Conservation (phyloP, 2,888 invertebrate species). For the Oithona nana region DNA sequence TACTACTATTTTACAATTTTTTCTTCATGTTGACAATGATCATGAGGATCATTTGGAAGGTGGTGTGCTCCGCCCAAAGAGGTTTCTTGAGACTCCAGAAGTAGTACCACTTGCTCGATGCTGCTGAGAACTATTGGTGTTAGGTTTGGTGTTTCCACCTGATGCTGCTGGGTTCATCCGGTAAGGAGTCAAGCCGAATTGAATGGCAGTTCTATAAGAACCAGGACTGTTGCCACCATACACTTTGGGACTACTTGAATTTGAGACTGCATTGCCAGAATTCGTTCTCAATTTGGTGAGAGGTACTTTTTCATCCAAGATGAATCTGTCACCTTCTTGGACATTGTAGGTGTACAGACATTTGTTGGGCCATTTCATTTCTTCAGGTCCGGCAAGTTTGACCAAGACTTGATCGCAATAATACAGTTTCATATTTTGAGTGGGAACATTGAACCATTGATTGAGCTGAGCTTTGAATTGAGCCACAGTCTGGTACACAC, state of each 20-base stretch:
- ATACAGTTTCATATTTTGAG: neutral
- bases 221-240: neutral
- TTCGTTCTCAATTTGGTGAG: neutral
- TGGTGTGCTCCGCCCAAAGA: neutral
- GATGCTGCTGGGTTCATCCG: neutral
- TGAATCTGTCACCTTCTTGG: neutral
- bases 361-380: slow-evolving; percentile 1
- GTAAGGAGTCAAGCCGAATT: neutral
- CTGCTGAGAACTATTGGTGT: no score
- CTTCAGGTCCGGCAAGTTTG: neutral
- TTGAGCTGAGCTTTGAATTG: neutral
- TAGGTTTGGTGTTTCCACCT: no score
- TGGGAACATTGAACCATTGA: neutral
- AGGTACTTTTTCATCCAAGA: slow-evolving; percentile 1
- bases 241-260: neutral
- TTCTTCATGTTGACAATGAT: neutral
- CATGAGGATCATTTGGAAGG: neutral
- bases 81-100: neutral
- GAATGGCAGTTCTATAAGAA: neutral
- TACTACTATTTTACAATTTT: no score
- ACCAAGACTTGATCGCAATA: slow-evolving; percentile 8
- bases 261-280: neutral
- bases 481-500: slow-evolving; percentile 6
- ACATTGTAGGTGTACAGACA: slow-evolving; percentile 12
- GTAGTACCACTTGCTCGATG: no score